Evolutionary conservation across 2,888 invertebrate species (phyloP), one percentile per base, ranked within the genome.

Genomic region (Ophraella communa): DNA sequence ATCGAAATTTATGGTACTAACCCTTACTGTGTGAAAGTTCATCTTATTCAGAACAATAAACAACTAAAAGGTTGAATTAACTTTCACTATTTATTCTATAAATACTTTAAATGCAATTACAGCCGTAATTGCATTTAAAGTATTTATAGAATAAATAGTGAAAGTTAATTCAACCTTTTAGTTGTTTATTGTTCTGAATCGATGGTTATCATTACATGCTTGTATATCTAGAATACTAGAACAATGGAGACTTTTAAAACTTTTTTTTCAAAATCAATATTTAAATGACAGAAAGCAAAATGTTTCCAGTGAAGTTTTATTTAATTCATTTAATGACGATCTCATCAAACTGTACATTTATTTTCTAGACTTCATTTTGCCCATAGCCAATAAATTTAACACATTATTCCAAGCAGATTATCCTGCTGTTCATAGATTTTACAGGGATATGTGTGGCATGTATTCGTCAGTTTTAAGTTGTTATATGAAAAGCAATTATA

Each of bases 331-430:
- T 45, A 65, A 57, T 57, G 57, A 65, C 39, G 27, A 56, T 27
- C 24, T 45, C 45, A 45, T 61, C 10, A 42, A 30, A 57, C 52
- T 61, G 10, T 61, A 65, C 62, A 45, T 61, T 51, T 45, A 57
- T 57, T 65, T 65, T 44, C 53, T 62, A 3, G 65, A 65, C 53
- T 65, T 61, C 27, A 23, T 65, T 42, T 49, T 54, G 39, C 39
- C 54, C 39, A 54, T 54, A 54, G 39, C 39, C 39, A 54, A 54
- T 54, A 54, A 54, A 57, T 66, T 62, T 45, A 66, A 66, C 45
- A 51, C 45, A 18, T 62, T 62, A 44, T 65, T 66, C 57, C 59
- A 66, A 66, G 63, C 52, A 39, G 66, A 63, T 56, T 66, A 66
- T 63, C 63, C 66, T 24, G 59, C 63, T 30, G 47, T 53, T 17